Evolutionary conservation across 2,797 vertebrate genomes (phyloP).

Genomic region (Parotocinclus haroldoi): DNA sequence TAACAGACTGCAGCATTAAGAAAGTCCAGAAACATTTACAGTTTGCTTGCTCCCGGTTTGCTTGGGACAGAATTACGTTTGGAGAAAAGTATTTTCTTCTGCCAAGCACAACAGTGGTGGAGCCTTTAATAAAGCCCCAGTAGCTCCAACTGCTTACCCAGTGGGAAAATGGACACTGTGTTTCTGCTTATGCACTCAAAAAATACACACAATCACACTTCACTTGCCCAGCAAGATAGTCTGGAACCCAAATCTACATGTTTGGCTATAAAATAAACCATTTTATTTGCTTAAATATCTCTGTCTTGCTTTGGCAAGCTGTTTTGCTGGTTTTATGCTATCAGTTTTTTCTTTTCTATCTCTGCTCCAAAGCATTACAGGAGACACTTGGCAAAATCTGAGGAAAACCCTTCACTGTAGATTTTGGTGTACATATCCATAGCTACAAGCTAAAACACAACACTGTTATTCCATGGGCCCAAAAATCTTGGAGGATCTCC

Average conservation of each 20-base stretch:
- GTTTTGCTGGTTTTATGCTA: conserved; percentile 22
- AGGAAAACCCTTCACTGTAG: conserved; percentile 62
- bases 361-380: conserved; percentile 33
- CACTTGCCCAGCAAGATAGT: conserved; percentile 39
- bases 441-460: conserved; percentile 59
- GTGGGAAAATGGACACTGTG: conserved; percentile 49
- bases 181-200: conserved; percentile 45
- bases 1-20: conserved; percentile 29
- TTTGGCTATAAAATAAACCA: conserved; percentile 44
- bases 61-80: conserved; percentile 43
- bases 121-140: conserved; percentile 44
- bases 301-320: conserved; percentile 20
- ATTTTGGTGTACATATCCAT: conserved; percentile 62
- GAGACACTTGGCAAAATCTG: conserved; percentile 43
- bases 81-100: conserved; percentile 38
- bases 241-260: conserved; percentile 30
- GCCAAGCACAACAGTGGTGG: conserved; percentile 52
- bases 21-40: conserved; percentile 48
- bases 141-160: conserved; percentile 48
- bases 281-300: conserved; percentile 50
- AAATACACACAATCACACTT: conserved; percentile 47
- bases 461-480: conserved; percentile 58
- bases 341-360: conserved; percentile 19
- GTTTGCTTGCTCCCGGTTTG: conserved; percentile 39
- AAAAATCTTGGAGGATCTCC: conserved; percentile 58